These are phyloP conservation scores for Ylistrum balloti DNA, from an alignment of 1,140 invertebrate species.

Conservation along the genomic window DNA sequence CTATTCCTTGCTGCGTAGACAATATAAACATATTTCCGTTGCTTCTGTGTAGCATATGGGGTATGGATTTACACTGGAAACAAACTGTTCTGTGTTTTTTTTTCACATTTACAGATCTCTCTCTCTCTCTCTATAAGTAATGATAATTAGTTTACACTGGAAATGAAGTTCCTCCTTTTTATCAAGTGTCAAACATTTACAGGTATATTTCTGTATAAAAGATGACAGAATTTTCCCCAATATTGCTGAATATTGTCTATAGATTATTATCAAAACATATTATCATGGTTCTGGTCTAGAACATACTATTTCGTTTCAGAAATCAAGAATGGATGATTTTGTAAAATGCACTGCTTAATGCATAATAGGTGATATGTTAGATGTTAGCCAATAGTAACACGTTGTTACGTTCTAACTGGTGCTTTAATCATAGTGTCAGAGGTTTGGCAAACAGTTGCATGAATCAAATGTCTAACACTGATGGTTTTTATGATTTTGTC, in stretches of 20 bases:
- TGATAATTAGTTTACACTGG: no score
- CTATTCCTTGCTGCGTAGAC: no score
- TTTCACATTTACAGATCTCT: not conserved
- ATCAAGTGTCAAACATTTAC: no score
- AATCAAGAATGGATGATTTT: no score
- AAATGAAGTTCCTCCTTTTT: no score
- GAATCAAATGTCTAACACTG: not conserved
- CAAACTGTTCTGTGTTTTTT: no score
- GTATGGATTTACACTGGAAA: constrained; percentile 25
- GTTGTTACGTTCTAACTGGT: not conserved
- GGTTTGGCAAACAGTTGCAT: not conserved
- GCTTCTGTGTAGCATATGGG: constrained; percentile 31
- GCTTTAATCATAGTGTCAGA: not conserved
- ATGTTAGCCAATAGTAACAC: no score
- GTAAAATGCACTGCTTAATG: no score
- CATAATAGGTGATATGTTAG: no score
- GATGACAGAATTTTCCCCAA: no score
- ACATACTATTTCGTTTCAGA: no score
- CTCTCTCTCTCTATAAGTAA: not conserved
- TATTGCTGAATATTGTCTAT: not conserved
- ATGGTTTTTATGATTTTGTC: not conserved
- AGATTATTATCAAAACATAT: not conserved
- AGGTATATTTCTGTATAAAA: not conserved
- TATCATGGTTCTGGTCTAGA: no score
- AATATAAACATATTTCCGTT: not conserved